These are phyloP conservation scores for Calliphora vomitoria DNA, from an alignment of 2,888 invertebrate species.

Conservation along the genomic window DNA sequence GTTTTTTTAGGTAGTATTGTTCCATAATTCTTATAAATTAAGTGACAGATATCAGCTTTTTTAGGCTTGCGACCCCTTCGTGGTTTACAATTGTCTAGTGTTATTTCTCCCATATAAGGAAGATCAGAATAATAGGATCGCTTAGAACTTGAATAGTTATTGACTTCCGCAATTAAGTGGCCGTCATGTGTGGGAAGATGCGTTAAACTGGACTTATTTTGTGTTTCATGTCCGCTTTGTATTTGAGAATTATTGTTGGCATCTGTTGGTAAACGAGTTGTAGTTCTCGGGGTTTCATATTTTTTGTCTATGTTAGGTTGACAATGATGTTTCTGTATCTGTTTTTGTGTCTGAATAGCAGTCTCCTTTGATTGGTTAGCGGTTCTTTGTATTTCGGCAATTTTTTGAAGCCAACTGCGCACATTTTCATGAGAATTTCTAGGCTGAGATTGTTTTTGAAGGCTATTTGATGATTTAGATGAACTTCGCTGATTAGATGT, in stretches of 20 bases:
- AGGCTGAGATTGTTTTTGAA: constrained; percentile 35
- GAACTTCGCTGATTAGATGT: constrained; percentile 78
- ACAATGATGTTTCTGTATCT: neutral
- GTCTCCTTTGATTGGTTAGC: constrained; percentile 75
- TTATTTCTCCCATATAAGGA: constrained; percentile 97
- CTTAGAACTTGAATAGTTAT: neutral
- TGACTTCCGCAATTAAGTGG: neutral
- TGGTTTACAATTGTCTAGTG: constrained; percentile 94
- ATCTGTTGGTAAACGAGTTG: constrained; percentile 1
- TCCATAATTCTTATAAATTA: constrained; percentile 96
- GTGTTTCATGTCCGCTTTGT: neutral
- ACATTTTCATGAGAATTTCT: constrained; percentile 87
- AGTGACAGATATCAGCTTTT: constrained; percentile 95
- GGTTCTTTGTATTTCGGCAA: constrained; percentile 89
- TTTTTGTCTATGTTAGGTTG: neutral
- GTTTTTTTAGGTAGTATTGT: constrained; percentile 90
- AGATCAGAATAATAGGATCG: constrained; percentile 90
- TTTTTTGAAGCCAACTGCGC: constrained; percentile 90
- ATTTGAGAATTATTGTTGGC: constrained; percentile 44
- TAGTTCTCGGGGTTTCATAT: neutral
- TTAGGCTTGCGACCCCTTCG: constrained; percentile 94
- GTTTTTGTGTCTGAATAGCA: neutral
- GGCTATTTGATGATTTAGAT: constrained; percentile 77
- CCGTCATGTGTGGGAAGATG: neutral
- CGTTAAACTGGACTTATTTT: neutral